Percentiles rank a stretch among this genome's conserved stretches.
Conservation (phyloP, 2,113 vertebrate species). For the Meleagris gallopavo region DNA sequence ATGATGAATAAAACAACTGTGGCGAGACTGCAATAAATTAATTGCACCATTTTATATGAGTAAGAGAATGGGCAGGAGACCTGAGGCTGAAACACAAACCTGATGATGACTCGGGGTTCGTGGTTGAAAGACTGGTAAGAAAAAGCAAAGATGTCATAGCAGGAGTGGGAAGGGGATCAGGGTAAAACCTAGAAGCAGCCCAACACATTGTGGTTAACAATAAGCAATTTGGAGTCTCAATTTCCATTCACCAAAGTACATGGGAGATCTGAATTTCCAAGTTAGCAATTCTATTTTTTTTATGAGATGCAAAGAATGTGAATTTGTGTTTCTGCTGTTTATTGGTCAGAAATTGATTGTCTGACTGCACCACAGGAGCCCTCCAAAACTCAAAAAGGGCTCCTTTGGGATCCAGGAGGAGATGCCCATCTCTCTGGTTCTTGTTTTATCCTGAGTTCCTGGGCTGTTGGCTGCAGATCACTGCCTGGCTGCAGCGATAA, state of each 20-base stretch:
- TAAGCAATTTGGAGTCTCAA: constrained; percentile 27
- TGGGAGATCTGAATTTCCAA: constrained; percentile 52
- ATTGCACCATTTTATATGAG: constrained; percentile 64
- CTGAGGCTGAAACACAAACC: constrained; percentile 49
- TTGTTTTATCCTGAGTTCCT: background rate
- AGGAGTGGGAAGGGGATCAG: background rate
- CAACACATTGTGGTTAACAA: constrained; percentile 27
- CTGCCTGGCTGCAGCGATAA: background rate
- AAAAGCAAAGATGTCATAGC: background rate
- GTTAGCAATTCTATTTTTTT: constrained; percentile 17
- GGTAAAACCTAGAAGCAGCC: background rate
- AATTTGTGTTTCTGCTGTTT: background rate
- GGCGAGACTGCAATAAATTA: constrained; percentile 73
- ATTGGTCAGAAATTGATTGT: background rate
- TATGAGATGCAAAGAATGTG: background rate
- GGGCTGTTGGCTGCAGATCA: background rate
- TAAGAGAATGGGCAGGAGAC: constrained; percentile 54
- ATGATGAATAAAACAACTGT: constrained; percentile 80
- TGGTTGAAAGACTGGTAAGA: constrained; percentile 7
- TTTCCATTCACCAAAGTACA: background rate
- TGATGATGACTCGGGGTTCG: background rate
- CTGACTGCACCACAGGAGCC: background rate
- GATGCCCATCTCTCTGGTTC: background rate
- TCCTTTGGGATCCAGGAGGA: background rate
- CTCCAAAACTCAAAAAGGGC: background rate